These are phyloP conservation scores for Smittia sp. DNA, from an alignment of 2,888 invertebrate genomes.

Conservation along the genomic window DNA sequence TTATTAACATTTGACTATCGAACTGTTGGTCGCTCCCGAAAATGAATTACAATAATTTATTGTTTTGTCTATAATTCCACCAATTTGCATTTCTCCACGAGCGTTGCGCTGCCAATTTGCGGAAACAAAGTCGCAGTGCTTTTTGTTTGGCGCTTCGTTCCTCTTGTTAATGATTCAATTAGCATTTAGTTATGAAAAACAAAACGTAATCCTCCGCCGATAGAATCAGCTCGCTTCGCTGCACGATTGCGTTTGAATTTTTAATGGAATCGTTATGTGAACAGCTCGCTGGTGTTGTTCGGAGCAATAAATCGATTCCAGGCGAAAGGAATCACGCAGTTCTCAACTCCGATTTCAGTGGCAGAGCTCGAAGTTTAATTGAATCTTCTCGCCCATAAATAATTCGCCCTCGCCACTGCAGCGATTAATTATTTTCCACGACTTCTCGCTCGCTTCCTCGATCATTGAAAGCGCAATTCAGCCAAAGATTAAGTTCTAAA, in stretches of 20 bases:
- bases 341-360: neutral
- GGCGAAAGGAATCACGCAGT: neutral
- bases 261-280: neutral
- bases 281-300: neutral
- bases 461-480: neutral
- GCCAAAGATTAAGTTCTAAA: neutral
- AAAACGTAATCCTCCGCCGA: neutral
- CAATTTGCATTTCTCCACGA: neutral
- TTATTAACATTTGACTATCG: conserved; percentile 21
- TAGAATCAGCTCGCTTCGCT: neutral
- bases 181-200: neutral
- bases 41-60: conserved; percentile 12
- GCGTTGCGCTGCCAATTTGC: neutral
- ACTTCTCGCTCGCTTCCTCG: neutral
- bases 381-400: neutral
- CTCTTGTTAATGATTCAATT: neutral
- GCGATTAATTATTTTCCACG: conserved; percentile 8
- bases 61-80: neutral
- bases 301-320: neutral
- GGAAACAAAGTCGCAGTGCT: neutral
- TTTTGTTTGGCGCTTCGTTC: neutral
- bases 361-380: neutral
- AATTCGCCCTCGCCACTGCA: neutral
- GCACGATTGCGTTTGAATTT: neutral
- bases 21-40: neutral